phyloP scores from a whole-genome alignment of 2,888 invertebrate genomes.

The Meiosimyza decipiens region DNA sequence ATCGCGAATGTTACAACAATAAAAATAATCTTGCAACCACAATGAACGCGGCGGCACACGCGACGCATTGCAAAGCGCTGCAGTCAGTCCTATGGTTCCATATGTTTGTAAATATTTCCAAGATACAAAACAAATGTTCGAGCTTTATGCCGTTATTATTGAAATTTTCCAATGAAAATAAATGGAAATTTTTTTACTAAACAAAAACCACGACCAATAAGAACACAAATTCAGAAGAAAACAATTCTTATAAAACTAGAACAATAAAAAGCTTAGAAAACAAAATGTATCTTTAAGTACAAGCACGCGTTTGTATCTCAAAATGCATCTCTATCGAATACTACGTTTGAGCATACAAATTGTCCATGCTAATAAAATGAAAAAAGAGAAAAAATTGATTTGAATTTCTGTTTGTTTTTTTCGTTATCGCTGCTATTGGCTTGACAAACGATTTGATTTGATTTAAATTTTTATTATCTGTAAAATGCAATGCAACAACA shows the following conservation, averaged over 20 bases:
- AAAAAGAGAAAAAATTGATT: neutral
- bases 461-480: neutral
- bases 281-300: neutral
- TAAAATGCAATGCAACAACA: neutral
- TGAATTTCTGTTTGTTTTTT: neutral
- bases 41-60: too few relatives aligned
- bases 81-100: too few relatives aligned
- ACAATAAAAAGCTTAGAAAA: neutral
- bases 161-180: too few relatives aligned
- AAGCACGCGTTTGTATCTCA: neutral
- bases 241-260: neutral
- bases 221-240: neutral
- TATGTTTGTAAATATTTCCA: too few relatives aligned
- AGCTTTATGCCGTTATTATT: too few relatives aligned
- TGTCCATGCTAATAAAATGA: neutral
- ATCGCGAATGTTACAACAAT: too few relatives aligned
- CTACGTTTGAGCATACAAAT: neutral
- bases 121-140: too few relatives aligned
- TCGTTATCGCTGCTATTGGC: neutral
- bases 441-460: constrained; percentile 1
- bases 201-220: neutral
- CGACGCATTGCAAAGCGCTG: too few relatives aligned
- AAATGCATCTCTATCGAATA: neutral
- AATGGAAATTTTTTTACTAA: too few relatives aligned
- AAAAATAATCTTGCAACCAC: too few relatives aligned